Evolutionary conservation across 1,140 invertebrate species (phyloP), one percentile per base, ranked within the genome.

Genomic region (Brachionus koreanus): DNA sequence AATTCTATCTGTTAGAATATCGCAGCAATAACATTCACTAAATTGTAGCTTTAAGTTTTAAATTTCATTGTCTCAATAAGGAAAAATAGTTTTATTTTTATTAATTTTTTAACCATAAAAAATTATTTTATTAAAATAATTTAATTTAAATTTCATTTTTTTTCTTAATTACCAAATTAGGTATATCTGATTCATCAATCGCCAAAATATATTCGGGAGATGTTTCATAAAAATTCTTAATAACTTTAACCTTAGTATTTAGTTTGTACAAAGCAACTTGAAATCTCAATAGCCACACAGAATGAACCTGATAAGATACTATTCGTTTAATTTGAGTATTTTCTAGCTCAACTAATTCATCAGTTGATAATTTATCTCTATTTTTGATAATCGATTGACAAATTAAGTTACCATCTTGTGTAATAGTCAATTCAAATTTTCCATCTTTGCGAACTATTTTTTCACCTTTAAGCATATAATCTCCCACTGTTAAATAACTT

Each of bases 381-480:
- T 69, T 69, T 39, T 4, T 19, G 6, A 69, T 39, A 69, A 69
- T 19, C n/a, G 65, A 69, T 39, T 69, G 33, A 7, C 29, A 37
- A 37, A 69, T 39, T 19, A 69, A 69, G 7, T 69, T 69, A 37
- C 65, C 65, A 35, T 69, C 35, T 35, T 19, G 5, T 39, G 33
- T n/a, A 19, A 69, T 69, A 35, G 33, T 37, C 65, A 69, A 39
- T 69, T 69, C 65, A 69, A 69, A 69, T 69, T 69, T 69, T 12
- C 65, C 65, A 9, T 69, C 35, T 19, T 69, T 69, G 4, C 65
- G 33, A 19, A 69, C 35, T 69, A 69, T 69, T 69, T 69, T 69
- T 13, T 69, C 65, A 19, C 35, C 65, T 9, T 39, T 69, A 19
- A 69, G 35, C 65, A 69, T 69, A 16, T 69, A 69, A 19, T 69